These are phyloP conservation scores for Gadus chalcogrammus DNA, from an alignment of 2,113 vertebrate species.

Conservation along the genomic window DNA sequence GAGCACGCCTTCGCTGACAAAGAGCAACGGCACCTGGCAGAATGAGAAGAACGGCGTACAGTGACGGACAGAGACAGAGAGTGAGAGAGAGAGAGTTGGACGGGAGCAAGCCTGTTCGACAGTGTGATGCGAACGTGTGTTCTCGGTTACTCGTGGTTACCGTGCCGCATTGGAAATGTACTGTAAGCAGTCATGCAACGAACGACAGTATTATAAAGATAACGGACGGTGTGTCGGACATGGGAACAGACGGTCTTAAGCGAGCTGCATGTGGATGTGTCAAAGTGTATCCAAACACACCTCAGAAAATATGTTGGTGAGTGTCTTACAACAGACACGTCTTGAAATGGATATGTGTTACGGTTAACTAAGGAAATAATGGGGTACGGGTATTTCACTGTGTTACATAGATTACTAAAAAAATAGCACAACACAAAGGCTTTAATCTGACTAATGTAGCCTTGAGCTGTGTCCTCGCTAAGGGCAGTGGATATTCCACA, in stretches of 20 bases:
- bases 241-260: constrained; percentile 24
- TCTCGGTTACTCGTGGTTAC: constrained; percentile 23
- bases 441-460: not conserved
- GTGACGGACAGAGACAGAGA: constrained; percentile 42
- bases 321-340: not conserved
- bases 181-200: constrained; percentile 38
- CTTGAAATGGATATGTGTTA: too few species aligned
- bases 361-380: too few species aligned
- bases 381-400: too few species aligned
- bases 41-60: constrained; percentile 77
- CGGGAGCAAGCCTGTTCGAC: constrained; percentile 24
- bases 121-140: constrained; percentile 14
- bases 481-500: constrained; percentile 1
- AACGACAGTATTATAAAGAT: constrained; percentile 53
- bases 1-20: constrained; percentile 85
- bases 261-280: constrained; percentile 58
- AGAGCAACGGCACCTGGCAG: constrained; percentile 80
- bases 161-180: constrained; percentile 45
- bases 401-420: too few species aligned
- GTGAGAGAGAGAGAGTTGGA: not conserved
- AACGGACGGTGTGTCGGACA: constrained; percentile 27
- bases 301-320: constrained; percentile 10
- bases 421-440: not conserved
- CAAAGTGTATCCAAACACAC: constrained; percentile 70
- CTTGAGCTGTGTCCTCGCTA: too few species aligned